phyloP scores from a whole-genome alignment of 2,113 vertebrate genomes.

The Columbina picui region DNA sequence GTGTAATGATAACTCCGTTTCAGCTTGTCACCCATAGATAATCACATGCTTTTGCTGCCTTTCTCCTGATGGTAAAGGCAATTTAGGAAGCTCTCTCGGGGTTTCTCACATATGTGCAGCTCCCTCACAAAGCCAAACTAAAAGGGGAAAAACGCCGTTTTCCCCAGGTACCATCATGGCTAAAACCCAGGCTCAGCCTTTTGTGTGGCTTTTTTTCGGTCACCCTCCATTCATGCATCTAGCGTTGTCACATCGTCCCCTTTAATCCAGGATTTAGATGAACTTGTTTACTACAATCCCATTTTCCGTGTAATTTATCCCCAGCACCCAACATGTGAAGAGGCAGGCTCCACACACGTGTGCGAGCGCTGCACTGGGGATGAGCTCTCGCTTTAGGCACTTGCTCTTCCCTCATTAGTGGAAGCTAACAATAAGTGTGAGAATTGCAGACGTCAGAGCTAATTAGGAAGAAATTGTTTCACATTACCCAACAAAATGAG shows the following conservation, averaged over 20 bases:
- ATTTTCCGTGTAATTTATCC: constrained; percentile 37
- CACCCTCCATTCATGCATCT: background rate
- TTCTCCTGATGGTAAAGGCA: background rate
- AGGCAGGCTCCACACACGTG: background rate
- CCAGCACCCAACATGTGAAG: background rate
- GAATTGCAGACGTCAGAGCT: constrained; percentile 4
- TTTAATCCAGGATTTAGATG: constrained; percentile 53
- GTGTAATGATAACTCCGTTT: background rate
- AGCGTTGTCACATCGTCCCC: background rate
- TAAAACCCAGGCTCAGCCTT: background rate
- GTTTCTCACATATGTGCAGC: background rate
- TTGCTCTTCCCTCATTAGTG: constrained; percentile 30
- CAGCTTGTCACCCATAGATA: background rate
- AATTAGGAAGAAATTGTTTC: constrained; percentile 42
- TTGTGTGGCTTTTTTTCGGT: background rate
- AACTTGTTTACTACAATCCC: constrained; percentile 44
- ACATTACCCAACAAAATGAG: background rate
- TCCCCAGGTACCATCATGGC: background rate
- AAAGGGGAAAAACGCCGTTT: fast-evolving
- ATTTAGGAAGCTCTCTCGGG: background rate
- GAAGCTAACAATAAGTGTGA: constrained; percentile 35
- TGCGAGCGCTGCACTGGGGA: background rate
- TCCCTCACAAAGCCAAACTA: background rate
- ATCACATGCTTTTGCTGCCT: background rate
- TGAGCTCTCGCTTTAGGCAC: constrained; percentile 45